Conservation (phyloP, 23 tunicate species). For the Phallusia fumigata region DNA sequence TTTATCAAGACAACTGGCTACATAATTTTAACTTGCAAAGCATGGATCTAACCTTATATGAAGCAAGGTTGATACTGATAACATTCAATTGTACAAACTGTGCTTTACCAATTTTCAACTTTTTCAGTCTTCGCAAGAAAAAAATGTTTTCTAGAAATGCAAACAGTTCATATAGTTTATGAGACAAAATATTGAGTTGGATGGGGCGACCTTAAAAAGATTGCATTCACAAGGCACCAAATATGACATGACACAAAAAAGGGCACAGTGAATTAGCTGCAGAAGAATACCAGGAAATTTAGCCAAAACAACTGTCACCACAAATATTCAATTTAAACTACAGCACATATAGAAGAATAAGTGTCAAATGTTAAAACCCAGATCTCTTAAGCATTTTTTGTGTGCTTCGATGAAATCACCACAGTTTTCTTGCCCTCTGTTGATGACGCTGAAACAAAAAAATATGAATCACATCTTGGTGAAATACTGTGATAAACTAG, state of each 20-base stretch:
- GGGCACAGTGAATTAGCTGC: not conserved
- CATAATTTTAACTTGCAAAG: too few relatives aligned
- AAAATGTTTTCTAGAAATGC: too few relatives aligned
- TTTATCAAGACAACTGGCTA: too few relatives aligned
- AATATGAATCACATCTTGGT: too few relatives aligned
- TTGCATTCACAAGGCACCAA: not conserved
- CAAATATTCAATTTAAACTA: not conserved
- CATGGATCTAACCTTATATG: too few relatives aligned
- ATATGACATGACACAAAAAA: not conserved
- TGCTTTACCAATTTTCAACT: too few relatives aligned
- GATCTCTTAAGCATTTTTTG: conserved; percentile 84
- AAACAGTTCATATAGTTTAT: too few relatives aligned
- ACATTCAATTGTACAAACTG: too few relatives aligned
- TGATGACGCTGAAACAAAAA: conserved; percentile 57
- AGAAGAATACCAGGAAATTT: not conserved
- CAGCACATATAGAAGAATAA: not conserved
- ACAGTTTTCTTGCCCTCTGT: conserved; percentile 88
- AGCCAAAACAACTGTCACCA: not conserved
- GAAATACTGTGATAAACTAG: too few relatives aligned
- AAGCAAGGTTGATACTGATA: too few relatives aligned
- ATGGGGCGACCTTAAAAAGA: not conserved
- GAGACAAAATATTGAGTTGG: not conserved
- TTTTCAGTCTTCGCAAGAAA: too few relatives aligned
- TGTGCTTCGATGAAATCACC: conserved; percentile 90
- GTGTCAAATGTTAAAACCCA: conserved; percentile 82